phyloP scores from a whole-genome alignment of 92 coral and sea anemone genomes.

The Siderastrea radians region DNA sequence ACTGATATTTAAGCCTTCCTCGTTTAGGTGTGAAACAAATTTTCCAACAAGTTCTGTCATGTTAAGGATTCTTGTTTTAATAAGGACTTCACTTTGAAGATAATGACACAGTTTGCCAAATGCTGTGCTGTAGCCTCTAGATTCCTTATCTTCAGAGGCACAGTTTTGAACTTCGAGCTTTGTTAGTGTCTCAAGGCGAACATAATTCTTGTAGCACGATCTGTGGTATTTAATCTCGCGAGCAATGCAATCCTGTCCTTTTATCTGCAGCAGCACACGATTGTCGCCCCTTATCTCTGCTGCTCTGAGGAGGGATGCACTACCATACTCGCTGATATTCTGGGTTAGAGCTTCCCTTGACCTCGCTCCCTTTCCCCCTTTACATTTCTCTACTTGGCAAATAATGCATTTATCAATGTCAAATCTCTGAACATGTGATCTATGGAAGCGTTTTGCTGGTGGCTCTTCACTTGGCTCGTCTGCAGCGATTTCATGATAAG shows the following conservation, averaged over 20 bases:
- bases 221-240: slow-evolving; percentile 43
- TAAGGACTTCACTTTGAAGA: slow-evolving; percentile 21
- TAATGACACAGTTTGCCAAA: slow-evolving; percentile 40
- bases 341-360: slow-evolving; percentile 43
- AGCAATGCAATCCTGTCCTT: slow-evolving; percentile 32
- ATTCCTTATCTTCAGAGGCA: slow-evolving; percentile 21
- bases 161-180: slow-evolving; percentile 20
- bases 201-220: slow-evolving; percentile 43
- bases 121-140: slow-evolving; percentile 35
- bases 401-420: slow-evolving; percentile 36
- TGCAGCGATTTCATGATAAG: slow-evolving; percentile 3
- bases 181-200: slow-evolving; percentile 21
- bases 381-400: slow-evolving; percentile 20
- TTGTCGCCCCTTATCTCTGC: slow-evolving; percentile 40
- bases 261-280: slow-evolving; percentile 36
- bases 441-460: slow-evolving; percentile 17
- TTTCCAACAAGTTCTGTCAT: slow-evolving; percentile 37
- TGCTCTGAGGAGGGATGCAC: slow-evolving; percentile 47
- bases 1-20: background rate
- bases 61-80: background rate
- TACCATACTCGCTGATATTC: slow-evolving; percentile 43
- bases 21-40: slow-evolving; percentile 26
- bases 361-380: slow-evolving; percentile 49
- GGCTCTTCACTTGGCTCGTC: background rate
- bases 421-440: slow-evolving; percentile 31